Percentiles rank a stretch among this genome's conserved stretches.
phyloP scores from a whole-genome alignment of 2,797 vertebrate genomes.

The Characodon lateralis region DNA sequence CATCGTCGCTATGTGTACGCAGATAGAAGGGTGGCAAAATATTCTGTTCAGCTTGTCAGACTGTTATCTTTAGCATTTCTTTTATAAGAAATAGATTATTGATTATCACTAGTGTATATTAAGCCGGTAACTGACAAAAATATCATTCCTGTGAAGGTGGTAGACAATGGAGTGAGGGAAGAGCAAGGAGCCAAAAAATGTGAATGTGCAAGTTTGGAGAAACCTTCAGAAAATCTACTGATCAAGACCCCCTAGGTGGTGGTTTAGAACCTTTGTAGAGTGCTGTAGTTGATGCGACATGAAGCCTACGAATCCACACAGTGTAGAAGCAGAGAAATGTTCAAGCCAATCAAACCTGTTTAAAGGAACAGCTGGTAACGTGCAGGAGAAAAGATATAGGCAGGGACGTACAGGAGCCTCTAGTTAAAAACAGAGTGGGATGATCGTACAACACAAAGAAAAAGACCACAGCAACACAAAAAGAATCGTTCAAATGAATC shows the following conservation, averaged over 20 bases:
- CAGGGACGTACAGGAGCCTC: background rate
- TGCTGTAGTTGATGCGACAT: too few relatives aligned
- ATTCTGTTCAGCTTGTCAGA: background rate
- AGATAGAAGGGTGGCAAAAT: background rate
- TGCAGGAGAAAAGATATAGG: background rate
- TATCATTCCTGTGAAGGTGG: background rate
- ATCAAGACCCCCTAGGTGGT: too few relatives aligned
- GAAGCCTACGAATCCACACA: too few relatives aligned
- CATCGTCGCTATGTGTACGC: too few relatives aligned
- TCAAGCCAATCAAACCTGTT: background rate
- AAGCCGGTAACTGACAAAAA: background rate
- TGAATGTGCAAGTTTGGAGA: too few relatives aligned
- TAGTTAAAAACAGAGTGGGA: background rate
- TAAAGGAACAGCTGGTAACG: background rate
- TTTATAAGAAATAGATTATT: background rate
- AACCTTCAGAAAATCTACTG: too few relatives aligned
- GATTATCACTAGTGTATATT: background rate
- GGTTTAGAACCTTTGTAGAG: too few relatives aligned
- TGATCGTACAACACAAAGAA: background rate
- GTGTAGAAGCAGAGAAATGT: background rate
- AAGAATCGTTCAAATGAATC: background rate
- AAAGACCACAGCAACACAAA: background rate
- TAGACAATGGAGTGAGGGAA: background rate
- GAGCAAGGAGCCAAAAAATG: too few relatives aligned
- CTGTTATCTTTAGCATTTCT: background rate